Conservation (phyloP, 2,888 invertebrate species). For the Zaprionus obscuricornis region DNA sequence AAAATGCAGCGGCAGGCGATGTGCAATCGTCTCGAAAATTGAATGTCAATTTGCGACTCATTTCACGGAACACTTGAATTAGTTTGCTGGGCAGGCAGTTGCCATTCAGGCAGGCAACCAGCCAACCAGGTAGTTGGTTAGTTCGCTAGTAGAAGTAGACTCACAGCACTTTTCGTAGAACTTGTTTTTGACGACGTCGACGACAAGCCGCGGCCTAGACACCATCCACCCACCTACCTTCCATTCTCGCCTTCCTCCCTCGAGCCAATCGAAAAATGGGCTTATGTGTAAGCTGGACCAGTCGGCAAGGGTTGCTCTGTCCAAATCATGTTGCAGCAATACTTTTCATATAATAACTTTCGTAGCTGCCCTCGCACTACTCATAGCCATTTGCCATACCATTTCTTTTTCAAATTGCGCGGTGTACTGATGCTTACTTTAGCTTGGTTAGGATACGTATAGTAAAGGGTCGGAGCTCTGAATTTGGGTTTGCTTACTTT, state of each 20-base stretch:
- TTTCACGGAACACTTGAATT: slow-evolving; percentile 81
- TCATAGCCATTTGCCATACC: neutral
- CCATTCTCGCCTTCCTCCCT: neutral
- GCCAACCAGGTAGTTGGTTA: slow-evolving; percentile 4
- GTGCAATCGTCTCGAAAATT: slow-evolving; percentile 81
- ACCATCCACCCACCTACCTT: neutral
- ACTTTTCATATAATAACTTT: too few relatives aligned
- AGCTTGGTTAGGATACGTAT: too few relatives aligned
- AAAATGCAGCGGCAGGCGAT: slow-evolving; percentile 32
- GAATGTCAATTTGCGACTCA: slow-evolving; percentile 82
- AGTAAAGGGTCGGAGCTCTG: too few relatives aligned
- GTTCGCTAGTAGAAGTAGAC: slow-evolving; percentile 1
- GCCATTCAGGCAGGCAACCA: too few relatives aligned
- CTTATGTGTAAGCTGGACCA: too few relatives aligned
- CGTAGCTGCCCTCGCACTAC: too few relatives aligned
- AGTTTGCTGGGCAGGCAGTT: slow-evolving; percentile 62
- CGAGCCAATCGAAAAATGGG: too few relatives aligned
- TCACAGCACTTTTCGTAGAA: slow-evolving; percentile 43
- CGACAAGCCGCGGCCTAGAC: slow-evolving; percentile 25
- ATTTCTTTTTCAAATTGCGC: too few relatives aligned
- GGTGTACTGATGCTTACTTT: neutral
- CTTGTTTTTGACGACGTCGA: slow-evolving; percentile 54
- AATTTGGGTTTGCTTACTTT: too few relatives aligned
- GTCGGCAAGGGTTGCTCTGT: too few relatives aligned
- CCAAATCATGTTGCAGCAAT: too few relatives aligned